Evolutionary conservation across 2,797 vertebrate species (phyloP).

Genomic region (Siniperca undulata): DNA sequence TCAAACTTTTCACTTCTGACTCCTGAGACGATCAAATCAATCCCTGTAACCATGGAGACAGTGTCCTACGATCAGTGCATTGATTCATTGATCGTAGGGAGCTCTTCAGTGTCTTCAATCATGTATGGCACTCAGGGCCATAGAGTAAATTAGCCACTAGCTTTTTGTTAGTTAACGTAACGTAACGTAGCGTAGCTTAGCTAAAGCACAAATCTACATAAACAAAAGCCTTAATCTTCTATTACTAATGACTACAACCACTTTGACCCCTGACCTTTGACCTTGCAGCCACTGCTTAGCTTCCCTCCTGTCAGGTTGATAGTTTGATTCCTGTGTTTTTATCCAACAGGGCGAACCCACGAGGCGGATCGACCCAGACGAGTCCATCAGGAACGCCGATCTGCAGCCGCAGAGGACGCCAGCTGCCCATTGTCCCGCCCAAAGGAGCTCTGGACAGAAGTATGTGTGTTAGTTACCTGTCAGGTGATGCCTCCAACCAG

Average conservation of each 20-base stretch:
- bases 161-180: background rate
- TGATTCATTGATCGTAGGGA: background rate
- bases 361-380: conserved; percentile 88
- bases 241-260: background rate
- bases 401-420: conserved; percentile 88
- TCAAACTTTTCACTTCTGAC: background rate
- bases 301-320: background rate
- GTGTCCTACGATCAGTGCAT: background rate
- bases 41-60: conserved; percentile 13
- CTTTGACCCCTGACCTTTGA: conserved; percentile 14
- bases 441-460: conserved; percentile 92
- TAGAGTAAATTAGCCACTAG: too few species aligned
- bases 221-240: background rate
- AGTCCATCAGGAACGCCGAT: conserved; percentile 91
- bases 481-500: background rate
- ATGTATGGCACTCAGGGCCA: background rate
- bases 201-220: background rate
- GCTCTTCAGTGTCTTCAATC: background rate
- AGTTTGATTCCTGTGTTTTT: conserved; percentile 42
- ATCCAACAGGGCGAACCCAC: conserved; percentile 87
- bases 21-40: background rate
- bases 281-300: background rate
- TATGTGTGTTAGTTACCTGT: conserved; percentile 78
- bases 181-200: background rate
- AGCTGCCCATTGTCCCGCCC: conserved; percentile 91